Evolutionary conservation across 2,113 vertebrate species (phyloP), one percentile per base, ranked within the genome.

Genomic region (Halichoerus grypus): DNA sequence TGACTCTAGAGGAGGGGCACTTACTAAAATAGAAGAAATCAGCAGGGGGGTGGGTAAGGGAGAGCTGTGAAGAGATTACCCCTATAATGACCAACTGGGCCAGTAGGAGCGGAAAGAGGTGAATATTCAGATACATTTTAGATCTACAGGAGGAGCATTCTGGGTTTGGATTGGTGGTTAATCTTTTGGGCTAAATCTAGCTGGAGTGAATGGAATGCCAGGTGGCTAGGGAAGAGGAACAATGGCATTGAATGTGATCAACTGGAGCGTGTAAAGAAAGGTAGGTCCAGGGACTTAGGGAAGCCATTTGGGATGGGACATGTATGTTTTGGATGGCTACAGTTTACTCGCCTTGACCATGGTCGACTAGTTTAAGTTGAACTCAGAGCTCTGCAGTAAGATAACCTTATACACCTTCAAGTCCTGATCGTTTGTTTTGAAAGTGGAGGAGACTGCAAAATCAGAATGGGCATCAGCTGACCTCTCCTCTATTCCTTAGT

Each of bases 401-500:
- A 42, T 71, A 72, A 69, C 19, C 9, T 76, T 76, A 33, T 7
- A 49, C 55, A 74, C 49, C 55, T 65, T 85, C 63, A 49, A 79
- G 61, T 84, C 36, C 22, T 69, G 57, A 51, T 61, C 11, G 21
- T 76, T 97, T 49, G 46, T 59, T 95, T 82, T 88, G 71, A 42
- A 93, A 94, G 42, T 21, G 61, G 86, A 71, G 93, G 57, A 77
- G 93, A 63, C 22, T 65, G 69, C 91, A 88, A 82, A 91, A 91
- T 94, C 59, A 55, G 42, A 55, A 76, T 76, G 74, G 33, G 55
- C 16, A 57, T 76, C 76, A 84, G 59, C 39, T 90, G 57, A 67
- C 33, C 33, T 86, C 67, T 87, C 31, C 33, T 59, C 18, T 83
- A 4, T 61, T 26, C 16, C 39, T 96, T 69, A 71, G 57, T 55